Evolutionary conservation across 35 echinoderm and acorn worm genomes (phyloP), one percentile per base, ranked within the genome.

Genomic region (Ophiothrix spiculata): DNA sequence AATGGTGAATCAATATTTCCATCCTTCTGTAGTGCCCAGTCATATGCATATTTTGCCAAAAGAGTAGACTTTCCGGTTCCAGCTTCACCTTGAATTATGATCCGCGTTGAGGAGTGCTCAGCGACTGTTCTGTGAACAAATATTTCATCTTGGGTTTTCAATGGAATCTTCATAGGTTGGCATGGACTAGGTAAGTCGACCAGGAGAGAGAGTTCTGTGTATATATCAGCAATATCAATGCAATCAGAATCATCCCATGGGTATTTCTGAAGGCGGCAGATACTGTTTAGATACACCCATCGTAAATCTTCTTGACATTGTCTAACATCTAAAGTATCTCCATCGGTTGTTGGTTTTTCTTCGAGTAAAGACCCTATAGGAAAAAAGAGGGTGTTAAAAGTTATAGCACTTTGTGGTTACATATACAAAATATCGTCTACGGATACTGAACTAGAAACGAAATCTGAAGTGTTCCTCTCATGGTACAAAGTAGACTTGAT

Each of bases 41-140:
- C 88, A 56, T 40, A 76, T 13, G 80, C 42, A 38, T 75, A 36
- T 36, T 90, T 90, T 31, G 76, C 39, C 80, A 84, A 23, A 19
- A 90, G 41, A 45, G 88, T 90, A 11, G 88, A 83, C 46, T 90
- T 90, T 77, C 88, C 88, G 19, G 79, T 90, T 3, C 88, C 88
- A 25, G 88, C 82, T 28, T 80, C 39, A n/a, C 88, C 88, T 39
- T 60, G 77, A 1, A 79, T 56, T 21, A 90, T 49, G 35, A 90
- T 74, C 16, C 88, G 81, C 37, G 39, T 56, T 4, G 73, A 63
- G 32, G 13, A 41, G 39, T 84, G 25, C 29, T 36, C 74, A 14
- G 69, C 39, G 38, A 46, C 69, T 35, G 14, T 78, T 37, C 77
- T 25, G 13, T 77, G 21, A 4, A 33, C 40, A 49, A 90, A 90